These are phyloP conservation scores for Neodiprion lecontei DNA, from an alignment of 1,140 invertebrate species.

Conservation along the genomic window DNA sequence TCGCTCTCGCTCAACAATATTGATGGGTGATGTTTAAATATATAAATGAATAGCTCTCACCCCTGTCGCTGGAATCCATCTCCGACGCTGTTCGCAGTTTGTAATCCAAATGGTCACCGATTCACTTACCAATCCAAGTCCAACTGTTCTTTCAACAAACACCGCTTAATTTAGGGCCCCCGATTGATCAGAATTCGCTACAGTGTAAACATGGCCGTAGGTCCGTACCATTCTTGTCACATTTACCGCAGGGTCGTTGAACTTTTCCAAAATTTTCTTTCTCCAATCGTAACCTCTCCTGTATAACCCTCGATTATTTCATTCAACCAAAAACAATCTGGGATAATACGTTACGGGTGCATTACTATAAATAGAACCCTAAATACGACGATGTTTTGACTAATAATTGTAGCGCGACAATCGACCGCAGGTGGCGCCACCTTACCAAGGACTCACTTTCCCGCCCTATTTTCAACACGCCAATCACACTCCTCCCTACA, in stretches of 20 bases:
- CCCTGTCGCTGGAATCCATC: slow-evolving; percentile 58
- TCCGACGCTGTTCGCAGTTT: neutral
- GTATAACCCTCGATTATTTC: neutral
- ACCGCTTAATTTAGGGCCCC: slow-evolving; percentile 33
- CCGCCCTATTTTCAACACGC: neutral
- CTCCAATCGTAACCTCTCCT: too few species aligned
- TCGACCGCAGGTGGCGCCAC: neutral
- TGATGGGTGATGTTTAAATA: slow-evolving; percentile 21
- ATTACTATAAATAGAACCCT: neutral
- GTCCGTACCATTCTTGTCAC: slow-evolving; percentile 45
- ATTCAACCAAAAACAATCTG: neutral
- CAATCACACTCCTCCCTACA: too few species aligned
- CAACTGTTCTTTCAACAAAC: slow-evolving; percentile 19
- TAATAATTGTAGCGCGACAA: neutral
- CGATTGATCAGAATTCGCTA: slow-evolving; percentile 46
- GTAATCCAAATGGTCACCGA: neutral
- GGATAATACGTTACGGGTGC: neutral
- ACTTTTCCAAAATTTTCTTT: slow-evolving; percentile 36
- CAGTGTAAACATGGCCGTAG: slow-evolving; percentile 59
- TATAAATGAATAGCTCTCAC: slow-evolving; percentile 42
- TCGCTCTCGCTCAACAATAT: slow-evolving; percentile 38
- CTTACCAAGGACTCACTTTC: neutral
- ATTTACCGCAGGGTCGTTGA: slow-evolving; percentile 51
- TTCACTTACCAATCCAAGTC: neutral
- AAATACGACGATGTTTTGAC: neutral